Evolutionary conservation across 2,797 vertebrate species (phyloP).

Genomic region (Apogon talboti): DNA sequence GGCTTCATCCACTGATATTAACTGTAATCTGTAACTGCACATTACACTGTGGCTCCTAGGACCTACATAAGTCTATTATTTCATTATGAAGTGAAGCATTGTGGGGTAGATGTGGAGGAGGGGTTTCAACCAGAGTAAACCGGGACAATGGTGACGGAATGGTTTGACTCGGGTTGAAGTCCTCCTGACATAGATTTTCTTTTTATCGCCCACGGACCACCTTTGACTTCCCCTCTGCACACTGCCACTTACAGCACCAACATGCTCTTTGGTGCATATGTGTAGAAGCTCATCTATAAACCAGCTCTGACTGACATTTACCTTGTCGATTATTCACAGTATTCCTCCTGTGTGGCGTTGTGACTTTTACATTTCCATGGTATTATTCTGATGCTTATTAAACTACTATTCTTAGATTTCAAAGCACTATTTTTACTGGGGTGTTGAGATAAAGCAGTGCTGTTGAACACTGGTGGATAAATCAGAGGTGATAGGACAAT

Average conservation of each 20-base stretch:
- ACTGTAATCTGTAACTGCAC: no score
- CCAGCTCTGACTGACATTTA: no score
- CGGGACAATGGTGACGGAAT: slow-evolving; percentile 56
- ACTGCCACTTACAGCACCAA: no score
- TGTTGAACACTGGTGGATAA: no score
- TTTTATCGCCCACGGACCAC: slow-evolving; percentile 3
- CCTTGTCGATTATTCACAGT: background rate
- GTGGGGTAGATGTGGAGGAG: slow-evolving; percentile 1
- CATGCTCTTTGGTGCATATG: no score
- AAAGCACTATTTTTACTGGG: background rate
- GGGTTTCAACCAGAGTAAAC: slow-evolving; percentile 18
- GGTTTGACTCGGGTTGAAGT: slow-evolving; percentile 42
- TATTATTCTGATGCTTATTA: background rate
- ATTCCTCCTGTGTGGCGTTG: no score
- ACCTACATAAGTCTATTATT: background rate
- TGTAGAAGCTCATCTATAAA: no score
- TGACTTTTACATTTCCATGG: background rate
- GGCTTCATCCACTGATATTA: no score
- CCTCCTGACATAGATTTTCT: slow-evolving; percentile 9
- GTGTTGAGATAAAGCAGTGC: background rate
- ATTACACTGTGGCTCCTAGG: no score
- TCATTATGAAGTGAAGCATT: slow-evolving; percentile 15
- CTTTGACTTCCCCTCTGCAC: background rate
- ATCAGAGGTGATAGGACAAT: no score
- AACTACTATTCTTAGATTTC: background rate